These are phyloP conservation scores for Apogon talboti DNA, from an alignment of 2,797 vertebrate species.

Conservation along the genomic window DNA sequence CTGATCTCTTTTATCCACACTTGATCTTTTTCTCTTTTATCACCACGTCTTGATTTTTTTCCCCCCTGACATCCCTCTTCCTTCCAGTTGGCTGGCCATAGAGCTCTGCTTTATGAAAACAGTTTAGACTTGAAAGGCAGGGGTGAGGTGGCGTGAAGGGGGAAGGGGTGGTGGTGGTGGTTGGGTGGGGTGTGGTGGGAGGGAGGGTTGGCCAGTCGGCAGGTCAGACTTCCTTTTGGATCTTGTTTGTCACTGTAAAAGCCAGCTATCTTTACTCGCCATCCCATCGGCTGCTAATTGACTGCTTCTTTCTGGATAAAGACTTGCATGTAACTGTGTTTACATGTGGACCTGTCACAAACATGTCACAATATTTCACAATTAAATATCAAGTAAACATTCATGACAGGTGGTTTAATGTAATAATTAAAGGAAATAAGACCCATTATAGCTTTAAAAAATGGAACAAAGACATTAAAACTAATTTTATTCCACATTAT, in stretches of 20 bases:
- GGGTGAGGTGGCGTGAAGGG: conserved; percentile 6
- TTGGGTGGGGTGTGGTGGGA: conserved; percentile 9
- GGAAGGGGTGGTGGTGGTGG: background rate
- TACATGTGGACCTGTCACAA: too few relatives aligned
- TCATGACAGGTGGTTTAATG: too few relatives aligned
- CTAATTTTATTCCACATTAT: too few relatives aligned
- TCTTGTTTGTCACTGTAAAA: conserved; percentile 54
- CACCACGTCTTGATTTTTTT: conserved; percentile 59
- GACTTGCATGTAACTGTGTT: conserved; percentile 53
- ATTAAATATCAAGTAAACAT: too few relatives aligned
- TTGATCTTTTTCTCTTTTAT: conserved; percentile 80
- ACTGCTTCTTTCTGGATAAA: conserved; percentile 50
- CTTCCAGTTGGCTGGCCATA: conserved; percentile 68
- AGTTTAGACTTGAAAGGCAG: conserved; percentile 75
- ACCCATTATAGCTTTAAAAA: too few relatives aligned
- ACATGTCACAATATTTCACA: too few relatives aligned
- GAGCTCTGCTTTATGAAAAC: conserved; percentile 68
- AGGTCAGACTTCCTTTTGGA: conserved; percentile 42
- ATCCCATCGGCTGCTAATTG: conserved; percentile 58
- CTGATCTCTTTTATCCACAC: conserved; percentile 78
- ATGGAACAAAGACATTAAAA: too few relatives aligned
- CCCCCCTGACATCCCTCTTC: conserved; percentile 49
- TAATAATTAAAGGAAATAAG: too few relatives aligned
- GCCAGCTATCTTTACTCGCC: conserved; percentile 38
- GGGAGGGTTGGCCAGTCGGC: conserved; percentile 12